Conservation (phyloP, 1,140 invertebrate species). For the Anadara kagoshimensis region DNA sequence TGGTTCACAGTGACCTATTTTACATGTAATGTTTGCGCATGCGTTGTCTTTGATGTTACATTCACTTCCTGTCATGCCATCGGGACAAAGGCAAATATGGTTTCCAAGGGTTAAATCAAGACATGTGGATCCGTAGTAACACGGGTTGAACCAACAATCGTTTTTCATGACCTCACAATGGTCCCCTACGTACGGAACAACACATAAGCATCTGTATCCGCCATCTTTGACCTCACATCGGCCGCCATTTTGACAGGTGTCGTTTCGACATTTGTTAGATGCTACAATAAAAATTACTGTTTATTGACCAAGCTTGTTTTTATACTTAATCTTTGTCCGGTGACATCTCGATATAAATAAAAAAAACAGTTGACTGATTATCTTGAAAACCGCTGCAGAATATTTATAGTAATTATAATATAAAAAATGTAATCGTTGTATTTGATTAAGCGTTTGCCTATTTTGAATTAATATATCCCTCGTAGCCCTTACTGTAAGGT, state of each 20-base stretch:
- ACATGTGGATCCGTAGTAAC: conserved; percentile 14
- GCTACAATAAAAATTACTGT: neutral
- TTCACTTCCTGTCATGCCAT: neutral
- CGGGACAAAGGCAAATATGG: conserved; percentile 10
- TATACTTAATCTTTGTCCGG: neutral
- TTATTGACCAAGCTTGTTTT: neutral
- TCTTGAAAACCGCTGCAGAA: neutral
- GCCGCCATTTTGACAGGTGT: conserved; percentile 12
- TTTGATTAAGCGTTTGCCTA: too few relatives aligned
- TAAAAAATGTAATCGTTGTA: too few relatives aligned
- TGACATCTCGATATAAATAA: neutral
- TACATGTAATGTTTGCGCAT: conserved; percentile 4
- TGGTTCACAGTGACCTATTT: neutral
- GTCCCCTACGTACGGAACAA: neutral
- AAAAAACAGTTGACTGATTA: too few relatives aligned
- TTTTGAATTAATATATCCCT: too few relatives aligned
- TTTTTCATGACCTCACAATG: neutral
- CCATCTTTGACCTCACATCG: neutral
- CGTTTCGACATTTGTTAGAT: neutral
- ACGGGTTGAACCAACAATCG: conserved; percentile 8
- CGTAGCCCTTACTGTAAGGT: too few relatives aligned
- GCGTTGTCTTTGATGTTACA: conserved; percentile 3
- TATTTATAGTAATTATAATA: neutral
- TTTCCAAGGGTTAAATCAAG: neutral
- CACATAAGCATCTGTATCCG: neutral